Percentiles rank a stretch among this genome's conserved stretches.
Evolutionary conservation across 2,888 invertebrate species (phyloP).

Genomic region (Ochropacha duplaris): DNA sequence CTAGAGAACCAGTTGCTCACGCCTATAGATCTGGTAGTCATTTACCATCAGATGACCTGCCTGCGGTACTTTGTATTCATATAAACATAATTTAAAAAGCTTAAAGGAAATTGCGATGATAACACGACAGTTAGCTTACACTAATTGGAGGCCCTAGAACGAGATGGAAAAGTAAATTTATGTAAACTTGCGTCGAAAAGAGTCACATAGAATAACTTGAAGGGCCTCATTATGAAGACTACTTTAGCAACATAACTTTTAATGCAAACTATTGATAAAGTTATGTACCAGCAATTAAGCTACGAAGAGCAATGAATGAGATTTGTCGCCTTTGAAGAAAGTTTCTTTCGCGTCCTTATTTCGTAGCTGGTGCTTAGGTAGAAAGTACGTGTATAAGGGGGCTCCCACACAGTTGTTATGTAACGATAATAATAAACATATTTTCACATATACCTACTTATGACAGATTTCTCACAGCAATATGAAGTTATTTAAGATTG

Average conservation of each 20-base stretch:
- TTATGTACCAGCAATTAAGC: neutral
- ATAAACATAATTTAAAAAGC: too few relatives aligned
- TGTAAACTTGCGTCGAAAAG: neutral
- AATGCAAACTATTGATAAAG: neutral
- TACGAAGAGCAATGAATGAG: neutral
- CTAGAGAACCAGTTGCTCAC: too few relatives aligned
- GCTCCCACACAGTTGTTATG: too few relatives aligned
- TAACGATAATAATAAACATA: too few relatives aligned
- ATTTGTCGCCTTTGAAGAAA: neutral
- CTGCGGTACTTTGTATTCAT: too few relatives aligned
- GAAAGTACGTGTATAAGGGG: too few relatives aligned
- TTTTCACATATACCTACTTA: too few relatives aligned
- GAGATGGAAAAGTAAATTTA: neutral
- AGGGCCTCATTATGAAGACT: neutral
- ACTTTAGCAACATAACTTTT: neutral
- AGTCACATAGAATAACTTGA: neutral
- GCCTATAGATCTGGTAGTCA: too few relatives aligned
- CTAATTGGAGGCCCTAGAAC: neutral
- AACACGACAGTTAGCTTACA: neutral
- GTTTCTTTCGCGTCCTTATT: neutral
- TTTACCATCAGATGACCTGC: too few relatives aligned
- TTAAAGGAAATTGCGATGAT: neutral
- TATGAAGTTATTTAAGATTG: too few relatives aligned
- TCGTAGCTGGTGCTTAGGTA: neutral
- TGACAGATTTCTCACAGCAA: too few relatives aligned